These are phyloP conservation scores for Lacerta viridis DNA, from an alignment of 2,797 vertebrate genomes.

Conservation along the genomic window DNA sequence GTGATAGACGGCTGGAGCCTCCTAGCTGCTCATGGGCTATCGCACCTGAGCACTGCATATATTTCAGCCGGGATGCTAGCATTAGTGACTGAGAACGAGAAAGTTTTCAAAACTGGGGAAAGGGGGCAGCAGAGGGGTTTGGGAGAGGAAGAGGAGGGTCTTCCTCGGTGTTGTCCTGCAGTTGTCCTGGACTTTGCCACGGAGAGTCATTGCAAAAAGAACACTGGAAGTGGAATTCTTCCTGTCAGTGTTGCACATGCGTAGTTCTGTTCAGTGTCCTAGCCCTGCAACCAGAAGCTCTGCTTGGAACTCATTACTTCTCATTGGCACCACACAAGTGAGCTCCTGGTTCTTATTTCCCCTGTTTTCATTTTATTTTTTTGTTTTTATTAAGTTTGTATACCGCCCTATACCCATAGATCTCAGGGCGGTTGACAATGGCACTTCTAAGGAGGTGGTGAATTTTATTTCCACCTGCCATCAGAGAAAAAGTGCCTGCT, in stretches of 20 bases:
- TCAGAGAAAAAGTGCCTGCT: conserved; percentile 68
- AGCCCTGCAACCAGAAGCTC: conserved; percentile 55
- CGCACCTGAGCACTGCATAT: not conserved
- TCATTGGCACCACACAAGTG: conserved; percentile 79
- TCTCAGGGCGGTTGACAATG: conserved; percentile 51
- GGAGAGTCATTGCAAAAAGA: too few species aligned
- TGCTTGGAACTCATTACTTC: conserved; percentile 75
- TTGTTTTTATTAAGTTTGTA: too few species aligned
- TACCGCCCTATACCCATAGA: too few species aligned
- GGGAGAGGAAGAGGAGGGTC: not conserved
- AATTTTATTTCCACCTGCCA: conserved; percentile 87
- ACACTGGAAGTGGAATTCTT: not conserved
- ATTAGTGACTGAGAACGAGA: not conserved
- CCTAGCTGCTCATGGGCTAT: not conserved
- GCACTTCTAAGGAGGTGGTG: conserved; percentile 82
- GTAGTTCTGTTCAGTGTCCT: not conserved
- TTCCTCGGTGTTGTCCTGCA: not conserved
- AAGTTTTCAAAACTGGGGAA: too few species aligned
- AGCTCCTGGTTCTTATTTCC: conserved; percentile 75
- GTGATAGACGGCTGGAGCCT: conserved; percentile 15
- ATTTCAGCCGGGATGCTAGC: conserved; percentile 1
- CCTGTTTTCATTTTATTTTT: not conserved
- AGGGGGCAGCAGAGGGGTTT: not conserved
- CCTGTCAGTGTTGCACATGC: not conserved
- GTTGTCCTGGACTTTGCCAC: not conserved